Evolutionary conservation across 2,797 vertebrate species (phyloP).

Genomic region (Siniperca undulata): DNA sequence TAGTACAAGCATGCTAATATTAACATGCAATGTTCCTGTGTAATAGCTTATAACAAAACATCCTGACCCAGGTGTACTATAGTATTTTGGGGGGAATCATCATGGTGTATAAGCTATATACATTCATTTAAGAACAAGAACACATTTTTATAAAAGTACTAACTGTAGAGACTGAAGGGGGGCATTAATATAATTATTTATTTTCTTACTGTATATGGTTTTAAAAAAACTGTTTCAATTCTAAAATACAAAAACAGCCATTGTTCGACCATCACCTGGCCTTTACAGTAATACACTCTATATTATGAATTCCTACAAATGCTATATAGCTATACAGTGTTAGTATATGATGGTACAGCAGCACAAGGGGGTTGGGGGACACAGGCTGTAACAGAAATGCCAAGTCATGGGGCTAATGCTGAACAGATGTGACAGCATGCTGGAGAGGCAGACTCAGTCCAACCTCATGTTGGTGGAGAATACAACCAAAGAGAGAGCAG

Average conservation of each 20-base stretch:
- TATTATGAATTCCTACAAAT: neutral
- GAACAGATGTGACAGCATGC: conserved; percentile 77
- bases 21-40: neutral
- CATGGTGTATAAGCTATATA: neutral
- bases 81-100: neutral
- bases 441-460: conserved; percentile 26
- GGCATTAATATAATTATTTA: neutral
- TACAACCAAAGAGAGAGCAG: conserved; percentile 51
- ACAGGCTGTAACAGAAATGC: conserved; percentile 62
- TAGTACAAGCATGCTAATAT: neutral
- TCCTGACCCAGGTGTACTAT: neutral
- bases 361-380: conserved; percentile 5
- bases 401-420: conserved; percentile 76
- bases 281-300: neutral
- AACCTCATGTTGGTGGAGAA: conserved; percentile 38
- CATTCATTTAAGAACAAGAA: neutral
- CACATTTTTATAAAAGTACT: neutral
- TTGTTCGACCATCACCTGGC: accelerated
- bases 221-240: neutral
- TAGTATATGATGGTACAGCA: conserved; percentile 8
- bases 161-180: neutral
- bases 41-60: neutral
- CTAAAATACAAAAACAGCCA: neutral
- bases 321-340: neutral
- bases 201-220: neutral